Evolutionary conservation across 1,140 invertebrate species (phyloP), one percentile per base, ranked within the genome.

Genomic region (Drosophila fuyamai): DNA sequence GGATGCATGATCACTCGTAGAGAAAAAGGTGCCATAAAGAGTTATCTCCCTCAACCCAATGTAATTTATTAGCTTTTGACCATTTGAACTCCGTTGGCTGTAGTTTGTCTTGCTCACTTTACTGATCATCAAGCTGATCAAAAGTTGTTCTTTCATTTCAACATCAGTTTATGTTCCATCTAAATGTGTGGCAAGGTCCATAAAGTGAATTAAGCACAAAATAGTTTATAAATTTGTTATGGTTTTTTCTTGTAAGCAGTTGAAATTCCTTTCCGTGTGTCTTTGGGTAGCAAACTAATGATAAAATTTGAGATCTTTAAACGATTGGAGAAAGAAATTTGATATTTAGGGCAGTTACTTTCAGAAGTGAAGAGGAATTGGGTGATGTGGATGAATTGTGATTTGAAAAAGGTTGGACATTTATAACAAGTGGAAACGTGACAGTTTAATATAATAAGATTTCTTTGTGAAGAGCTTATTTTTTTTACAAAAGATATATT

Each of bases 1-100:
- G 66, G 63, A 77, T 72, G 61, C 47, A 44, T 75, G 72, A 80
- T 80, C 32, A 65, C 71, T 60, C 44, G 16, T 18, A 27, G 14
- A 29, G 32, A 47, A 55, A 61, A 61, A 84, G 77, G 76, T 84
- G 84, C 80, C 73, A 89, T 74, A 81, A 77, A 86, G 76, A 54
- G 76, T 54, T 43, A 43, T 51, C 14, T 46, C 10, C 32, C 62
- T 54, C 63, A 50, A 48, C 55, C 36, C 55, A 46, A 36, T 65
- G 66, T 89, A 71, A 88, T 88, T 88, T 88, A 88, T 88, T 78
- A 84, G 85, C 68, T 80, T 71, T 89, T 83, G 76, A 77, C 76
- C 84, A 71, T 77, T 83, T 65, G 61, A 76, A 62, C 60, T 56
- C 62, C 10, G 1, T 32, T 9, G 29, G n/a, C 32, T 14, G 72